Evolutionary conservation across 2,113 vertebrate species (phyloP), one percentile per base, ranked within the genome.

Genomic region (Gorsachius goisagi): DNA sequence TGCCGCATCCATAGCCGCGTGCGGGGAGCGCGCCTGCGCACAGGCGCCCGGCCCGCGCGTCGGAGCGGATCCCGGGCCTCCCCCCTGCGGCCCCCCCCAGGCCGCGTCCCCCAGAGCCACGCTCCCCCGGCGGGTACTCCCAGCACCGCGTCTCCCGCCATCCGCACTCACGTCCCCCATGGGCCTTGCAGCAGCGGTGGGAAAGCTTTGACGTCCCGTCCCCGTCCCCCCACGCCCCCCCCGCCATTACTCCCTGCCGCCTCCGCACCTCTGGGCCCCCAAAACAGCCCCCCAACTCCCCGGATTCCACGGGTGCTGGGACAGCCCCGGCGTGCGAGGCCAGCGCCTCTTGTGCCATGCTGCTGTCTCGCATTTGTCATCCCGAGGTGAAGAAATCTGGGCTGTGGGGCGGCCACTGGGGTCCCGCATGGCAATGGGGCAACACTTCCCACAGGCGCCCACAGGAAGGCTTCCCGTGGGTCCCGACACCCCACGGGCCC

Each of bases 221-320:
- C n/a, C n/a, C n/a, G n/a, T n/a, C n/a, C n/a, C n/a, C n/a, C n/a
- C n/a, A n/a, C n/a, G n/a, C n/a, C 17, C 10, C 19, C 28, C 33
- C 1, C 28, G 11, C 3, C 10, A 5, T 45, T 6, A 0, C 11
- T 26, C 14, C 27, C 33, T 5, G 26, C 62, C 14, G 1, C 11
- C 35, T 16, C 35, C 3, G 1, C 47, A 27, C 7, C 11, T 22
- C 35, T 7, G 49, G 6, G 22, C 47, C 13, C 5, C 19, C 21
- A 39, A 13, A 23, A 23, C 1, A 21, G 5, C 6, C 9, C 15
- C 56, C 6, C 15, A 5, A 1, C 2, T 10, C 27, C 44, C 9
- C 66, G 27, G 19, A n/a, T 75, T 45, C 26, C 33, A 9, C 3
- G 1, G 2, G 27, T 14, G 59, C 78, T 26, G 20, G 27, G 28